Conservation (phyloP, 30 jellyfish, hydroid and myxozoan genomes). For the Catostylus mosaicus region DNA sequence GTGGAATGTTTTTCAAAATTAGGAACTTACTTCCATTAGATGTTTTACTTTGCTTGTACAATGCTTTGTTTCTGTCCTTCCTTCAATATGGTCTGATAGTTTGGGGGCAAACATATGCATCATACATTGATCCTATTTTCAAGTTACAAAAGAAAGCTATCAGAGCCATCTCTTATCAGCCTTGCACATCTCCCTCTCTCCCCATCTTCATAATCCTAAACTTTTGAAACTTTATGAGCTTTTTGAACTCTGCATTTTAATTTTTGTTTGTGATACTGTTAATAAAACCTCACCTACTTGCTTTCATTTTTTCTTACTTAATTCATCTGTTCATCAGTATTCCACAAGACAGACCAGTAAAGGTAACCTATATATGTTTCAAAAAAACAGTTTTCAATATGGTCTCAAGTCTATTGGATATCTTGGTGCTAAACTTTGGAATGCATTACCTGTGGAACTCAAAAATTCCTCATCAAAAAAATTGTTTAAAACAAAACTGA, state of each 20-base stretch:
- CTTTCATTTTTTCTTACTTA: not conserved
- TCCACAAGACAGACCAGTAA: not conserved
- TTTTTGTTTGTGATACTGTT: not conserved
- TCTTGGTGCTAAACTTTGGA: no score
- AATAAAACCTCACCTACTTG: not conserved
- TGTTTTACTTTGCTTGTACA: not conserved
- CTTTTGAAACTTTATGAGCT: not conserved
- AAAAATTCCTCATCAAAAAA: no score
- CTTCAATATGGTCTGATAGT: slow-evolving; percentile 15
- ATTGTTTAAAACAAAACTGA: no score
- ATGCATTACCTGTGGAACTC: no score
- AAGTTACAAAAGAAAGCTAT: not conserved
- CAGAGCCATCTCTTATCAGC: not conserved
- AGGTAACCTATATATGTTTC: not conserved
- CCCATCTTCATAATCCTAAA: slow-evolving; percentile 1
- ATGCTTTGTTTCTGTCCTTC: slow-evolving; percentile 10
- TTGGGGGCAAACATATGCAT: slow-evolving; percentile 29
- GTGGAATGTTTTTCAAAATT: slow-evolving; percentile 15
- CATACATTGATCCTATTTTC: slow-evolving; percentile 24
- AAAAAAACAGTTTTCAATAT: not conserved
- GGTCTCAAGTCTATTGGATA: not conserved
- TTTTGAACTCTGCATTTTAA: not conserved
- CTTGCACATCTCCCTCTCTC: slow-evolving; percentile 1
- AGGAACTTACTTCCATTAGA: slow-evolving; percentile 2
- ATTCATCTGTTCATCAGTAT: not conserved